phyloP scores from a whole-genome alignment of 2,797 vertebrate genomes.

The Dermochelys coriacea region DNA sequence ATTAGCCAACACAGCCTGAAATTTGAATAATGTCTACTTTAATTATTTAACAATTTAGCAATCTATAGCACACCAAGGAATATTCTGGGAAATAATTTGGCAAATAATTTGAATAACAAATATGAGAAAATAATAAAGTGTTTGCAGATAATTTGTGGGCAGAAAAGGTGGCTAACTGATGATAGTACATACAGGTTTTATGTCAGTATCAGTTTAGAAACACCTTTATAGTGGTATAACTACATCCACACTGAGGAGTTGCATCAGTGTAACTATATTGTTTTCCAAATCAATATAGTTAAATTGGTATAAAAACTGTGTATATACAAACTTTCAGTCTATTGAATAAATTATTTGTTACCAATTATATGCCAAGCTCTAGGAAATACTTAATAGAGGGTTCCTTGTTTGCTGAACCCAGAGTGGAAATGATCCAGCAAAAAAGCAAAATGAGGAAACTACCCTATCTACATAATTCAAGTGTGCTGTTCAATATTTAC shows the following conservation, averaged over 20 bases:
- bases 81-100: background rate
- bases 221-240: background rate
- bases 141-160: background rate
- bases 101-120: background rate
- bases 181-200: background rate
- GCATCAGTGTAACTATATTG: background rate
- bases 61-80: background rate
- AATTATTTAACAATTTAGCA: background rate
- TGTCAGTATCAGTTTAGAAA: background rate
- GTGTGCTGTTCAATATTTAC: background rate
- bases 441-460: background rate
- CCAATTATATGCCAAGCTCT: background rate
- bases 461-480: background rate
- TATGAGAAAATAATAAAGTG: background rate
- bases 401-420: background rate
- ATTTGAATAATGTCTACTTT: background rate
- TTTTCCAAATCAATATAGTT: background rate
- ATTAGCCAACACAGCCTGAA: background rate
- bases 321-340: background rate
- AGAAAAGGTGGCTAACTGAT: background rate
- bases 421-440: background rate
- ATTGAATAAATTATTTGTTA: conserved; percentile 17
- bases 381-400: background rate
- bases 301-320: background rate
- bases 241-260: background rate